phyloP scores from a whole-genome alignment of 2,888 invertebrate species.

The Ligdia adustata region DNA sequence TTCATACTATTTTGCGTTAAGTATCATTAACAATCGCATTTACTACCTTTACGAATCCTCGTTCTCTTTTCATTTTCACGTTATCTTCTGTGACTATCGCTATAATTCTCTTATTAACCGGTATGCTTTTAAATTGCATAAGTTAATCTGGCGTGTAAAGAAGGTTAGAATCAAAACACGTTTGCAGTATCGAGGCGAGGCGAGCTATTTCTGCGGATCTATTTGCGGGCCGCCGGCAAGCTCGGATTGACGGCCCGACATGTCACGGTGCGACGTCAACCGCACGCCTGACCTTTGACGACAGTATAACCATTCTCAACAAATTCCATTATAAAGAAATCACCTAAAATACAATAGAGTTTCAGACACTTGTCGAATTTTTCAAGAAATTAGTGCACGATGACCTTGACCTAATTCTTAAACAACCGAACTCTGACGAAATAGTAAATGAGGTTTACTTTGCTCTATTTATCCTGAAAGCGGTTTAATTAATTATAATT shows the following conservation, averaged over 20 bases:
- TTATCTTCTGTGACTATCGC: conserved; percentile 24
- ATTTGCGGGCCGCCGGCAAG: conserved; percentile 78
- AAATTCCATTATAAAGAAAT: conserved; percentile 9
- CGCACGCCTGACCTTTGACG: conserved; percentile 58
- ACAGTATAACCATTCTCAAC: conserved; percentile 51
- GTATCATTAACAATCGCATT: conserved; percentile 33
- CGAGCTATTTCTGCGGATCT: conserved; percentile 76
- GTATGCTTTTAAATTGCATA: conserved; percentile 31
- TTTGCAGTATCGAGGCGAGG: conserved; percentile 79
- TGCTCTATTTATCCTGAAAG: conserved; percentile 41
- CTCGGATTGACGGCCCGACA: conserved; percentile 82
- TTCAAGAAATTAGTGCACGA: conserved; percentile 41
- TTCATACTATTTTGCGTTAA: conserved; percentile 36
- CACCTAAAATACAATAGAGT: conserved; percentile 3
- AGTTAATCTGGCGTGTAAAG: conserved; percentile 51
- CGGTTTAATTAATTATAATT: conserved; percentile 24
- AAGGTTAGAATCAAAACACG: conserved; percentile 76
- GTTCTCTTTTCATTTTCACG: conserved; percentile 24
- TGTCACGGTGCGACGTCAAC: conserved; percentile 73
- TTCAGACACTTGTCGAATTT: conserved; percentile 17
- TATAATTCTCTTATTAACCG: conserved; percentile 5
- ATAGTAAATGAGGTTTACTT: conserved; percentile 45
- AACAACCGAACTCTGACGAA: conserved; percentile 43
- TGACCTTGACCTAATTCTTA: conserved; percentile 80
- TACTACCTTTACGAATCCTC: conserved; percentile 29